Percentiles rank a stretch among this genome's conserved stretches.
These are phyloP conservation scores for Euleptes europaea DNA, from an alignment of 2,113 vertebrate species.

Conservation along the genomic window DNA sequence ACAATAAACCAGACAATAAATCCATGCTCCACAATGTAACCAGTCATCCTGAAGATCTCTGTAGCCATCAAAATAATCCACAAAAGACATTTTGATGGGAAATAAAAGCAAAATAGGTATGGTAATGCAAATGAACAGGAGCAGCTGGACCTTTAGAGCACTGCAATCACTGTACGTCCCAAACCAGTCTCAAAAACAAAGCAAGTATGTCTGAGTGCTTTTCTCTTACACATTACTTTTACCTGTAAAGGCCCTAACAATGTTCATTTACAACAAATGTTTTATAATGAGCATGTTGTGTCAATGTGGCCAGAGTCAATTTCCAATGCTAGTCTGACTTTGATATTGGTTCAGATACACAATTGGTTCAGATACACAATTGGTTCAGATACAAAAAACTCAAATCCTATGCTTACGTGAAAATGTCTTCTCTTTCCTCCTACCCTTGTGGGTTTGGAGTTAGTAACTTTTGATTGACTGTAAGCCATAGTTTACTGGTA, in stretches of 20 bases:
- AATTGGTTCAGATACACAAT: no score
- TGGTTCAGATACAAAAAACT: no score
- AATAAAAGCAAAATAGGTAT: neutral
- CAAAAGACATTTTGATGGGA: neutral
- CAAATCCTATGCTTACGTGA: no score
- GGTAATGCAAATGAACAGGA: neutral
- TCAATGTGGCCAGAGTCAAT: neutral
- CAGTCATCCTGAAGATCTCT: neutral
- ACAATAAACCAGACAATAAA: no score
- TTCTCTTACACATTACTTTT: neutral
- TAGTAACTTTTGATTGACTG: no score
- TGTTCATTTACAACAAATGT: neutral
- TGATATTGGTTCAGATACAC: no score
- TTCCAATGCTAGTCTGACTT: no score
- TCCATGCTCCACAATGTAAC: neutral
- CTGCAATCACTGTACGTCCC: neutral
- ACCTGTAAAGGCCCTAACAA: neutral
- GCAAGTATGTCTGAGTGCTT: no score
- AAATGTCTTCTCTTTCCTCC: no score
- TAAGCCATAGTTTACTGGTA: no score
- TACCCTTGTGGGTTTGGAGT: no score
- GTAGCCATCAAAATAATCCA: neutral
- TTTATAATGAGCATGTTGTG: neutral
- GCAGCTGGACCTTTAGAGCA: neutral
- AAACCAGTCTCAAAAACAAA: neutral